Evolutionary conservation across 2,113 vertebrate genomes (phyloP).

Genomic region (Tupaia chinensis): DNA sequence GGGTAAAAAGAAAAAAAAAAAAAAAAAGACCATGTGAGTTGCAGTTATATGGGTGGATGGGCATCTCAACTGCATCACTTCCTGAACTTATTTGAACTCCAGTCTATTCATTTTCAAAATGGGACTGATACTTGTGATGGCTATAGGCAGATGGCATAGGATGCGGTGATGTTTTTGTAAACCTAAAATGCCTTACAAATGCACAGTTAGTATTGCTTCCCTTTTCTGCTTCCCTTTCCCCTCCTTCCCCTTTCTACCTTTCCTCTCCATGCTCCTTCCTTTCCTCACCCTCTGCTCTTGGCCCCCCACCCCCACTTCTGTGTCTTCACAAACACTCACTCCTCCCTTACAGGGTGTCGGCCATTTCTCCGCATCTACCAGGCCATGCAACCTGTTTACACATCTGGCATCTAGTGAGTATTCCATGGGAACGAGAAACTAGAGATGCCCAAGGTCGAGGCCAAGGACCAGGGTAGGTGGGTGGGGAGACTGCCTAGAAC

Average conservation of each 20-base stretch:
- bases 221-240: background rate
- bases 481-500: too few species aligned
- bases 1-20: background rate
- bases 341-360: constrained; percentile 92
- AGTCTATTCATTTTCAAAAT: background rate
- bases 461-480: background rate
- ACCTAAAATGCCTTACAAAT: background rate
- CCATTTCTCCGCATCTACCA: constrained; percentile 99
- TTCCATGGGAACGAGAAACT: background rate
- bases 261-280: background rate
- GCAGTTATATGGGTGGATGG: background rate
- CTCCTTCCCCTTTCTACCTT: background rate
- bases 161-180: background rate
- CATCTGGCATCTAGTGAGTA: constrained; percentile 99
- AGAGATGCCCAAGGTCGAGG: background rate
- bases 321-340: constrained; percentile 50
- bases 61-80: background rate
- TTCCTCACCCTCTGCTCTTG: background rate
- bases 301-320: background rate
- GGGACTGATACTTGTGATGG: background rate
- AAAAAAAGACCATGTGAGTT: background rate
- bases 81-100: background rate
- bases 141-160: background rate
- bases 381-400: constrained; percentile 99
- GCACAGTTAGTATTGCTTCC: background rate